Percentiles rank a stretch among this genome's conserved stretches.
phyloP scores from a whole-genome alignment of 2,797 vertebrate species.

The Notamacropus eugenii region DNA sequence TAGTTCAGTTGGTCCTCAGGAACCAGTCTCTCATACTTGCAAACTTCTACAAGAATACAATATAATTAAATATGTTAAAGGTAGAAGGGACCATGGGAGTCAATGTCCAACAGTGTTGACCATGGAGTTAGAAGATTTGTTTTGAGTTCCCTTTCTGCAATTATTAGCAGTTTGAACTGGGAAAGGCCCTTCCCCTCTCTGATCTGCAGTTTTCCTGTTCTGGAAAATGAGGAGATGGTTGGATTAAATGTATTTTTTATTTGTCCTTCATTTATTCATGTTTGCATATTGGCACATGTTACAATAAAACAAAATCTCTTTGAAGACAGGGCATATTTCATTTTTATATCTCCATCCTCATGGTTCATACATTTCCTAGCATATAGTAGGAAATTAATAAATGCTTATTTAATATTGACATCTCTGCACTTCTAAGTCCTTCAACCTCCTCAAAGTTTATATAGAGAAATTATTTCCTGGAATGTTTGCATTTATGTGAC shows the following conservation, averaged over 20 bases:
- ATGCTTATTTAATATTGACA: not conserved
- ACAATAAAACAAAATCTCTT: not conserved
- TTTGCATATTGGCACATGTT: not conserved
- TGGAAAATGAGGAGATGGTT: not conserved
- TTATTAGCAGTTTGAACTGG: not conserved
- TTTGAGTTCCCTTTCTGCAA: not conserved
- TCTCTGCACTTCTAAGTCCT: constrained; percentile 34
- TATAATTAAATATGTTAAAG: not conserved
- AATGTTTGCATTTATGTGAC: not conserved
- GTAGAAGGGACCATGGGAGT: not conserved
- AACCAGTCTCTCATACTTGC: not conserved
- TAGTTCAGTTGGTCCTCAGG: not conserved
- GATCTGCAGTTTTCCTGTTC: not conserved
- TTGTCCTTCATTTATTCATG: not conserved
- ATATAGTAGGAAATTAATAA: not conserved
- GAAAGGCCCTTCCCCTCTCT: not conserved
- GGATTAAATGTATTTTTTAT: not conserved
- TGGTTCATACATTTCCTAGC: not conserved
- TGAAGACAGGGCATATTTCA: not conserved
- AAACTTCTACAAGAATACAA: not conserved
- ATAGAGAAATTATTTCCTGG: constrained; percentile 62
- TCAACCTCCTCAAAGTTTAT: constrained; percentile 62
- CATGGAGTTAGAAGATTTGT: not conserved
- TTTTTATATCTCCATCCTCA: not conserved
- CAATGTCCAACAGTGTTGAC: not conserved